phyloP scores from a whole-genome alignment of 2,797 vertebrate genomes.

The Acrossocheilus wenchowensis region DNA sequence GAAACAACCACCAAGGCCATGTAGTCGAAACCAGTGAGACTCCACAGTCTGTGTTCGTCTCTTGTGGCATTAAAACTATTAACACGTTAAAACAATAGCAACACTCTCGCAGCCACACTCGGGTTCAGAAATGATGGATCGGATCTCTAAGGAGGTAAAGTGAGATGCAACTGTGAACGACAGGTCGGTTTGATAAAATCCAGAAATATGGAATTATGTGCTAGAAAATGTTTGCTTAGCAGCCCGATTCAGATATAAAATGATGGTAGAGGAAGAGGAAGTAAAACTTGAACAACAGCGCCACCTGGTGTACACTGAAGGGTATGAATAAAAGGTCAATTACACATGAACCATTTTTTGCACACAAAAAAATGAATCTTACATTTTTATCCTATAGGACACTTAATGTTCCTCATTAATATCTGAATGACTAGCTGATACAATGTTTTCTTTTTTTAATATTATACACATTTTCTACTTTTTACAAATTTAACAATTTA shows the following conservation, averaged over 20 bases:
- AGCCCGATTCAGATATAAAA: neutral
- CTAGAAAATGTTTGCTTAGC: neutral
- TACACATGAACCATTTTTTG: neutral
- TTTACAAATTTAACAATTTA: neutral
- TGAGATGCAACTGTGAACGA: neutral
- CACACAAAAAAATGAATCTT: neutral
- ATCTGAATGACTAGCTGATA: neutral
- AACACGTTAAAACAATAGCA: constrained; percentile 23
- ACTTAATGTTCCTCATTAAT: neutral
- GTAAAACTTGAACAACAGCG: neutral
- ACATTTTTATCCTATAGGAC: neutral
- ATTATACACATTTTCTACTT: neutral
- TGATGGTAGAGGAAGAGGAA: neutral
- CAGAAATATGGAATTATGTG: neutral
- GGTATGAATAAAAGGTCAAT: neutral
- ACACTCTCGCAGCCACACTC: neutral
- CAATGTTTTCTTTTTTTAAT: too few species aligned
- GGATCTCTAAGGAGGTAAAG: neutral
- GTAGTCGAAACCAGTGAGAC: constrained; percentile 6
- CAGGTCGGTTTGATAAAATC: neutral
- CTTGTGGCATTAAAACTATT: constrained; percentile 18
- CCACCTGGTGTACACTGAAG: constrained; percentile 10
- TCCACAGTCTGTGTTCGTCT: neutral
- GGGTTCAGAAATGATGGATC: neutral
- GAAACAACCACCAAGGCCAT: constrained; percentile 6